Evolutionary conservation across 2,797 vertebrate species (phyloP), one percentile per base, ranked within the genome.

Genomic region (Zenarchopterus dispar): DNA sequence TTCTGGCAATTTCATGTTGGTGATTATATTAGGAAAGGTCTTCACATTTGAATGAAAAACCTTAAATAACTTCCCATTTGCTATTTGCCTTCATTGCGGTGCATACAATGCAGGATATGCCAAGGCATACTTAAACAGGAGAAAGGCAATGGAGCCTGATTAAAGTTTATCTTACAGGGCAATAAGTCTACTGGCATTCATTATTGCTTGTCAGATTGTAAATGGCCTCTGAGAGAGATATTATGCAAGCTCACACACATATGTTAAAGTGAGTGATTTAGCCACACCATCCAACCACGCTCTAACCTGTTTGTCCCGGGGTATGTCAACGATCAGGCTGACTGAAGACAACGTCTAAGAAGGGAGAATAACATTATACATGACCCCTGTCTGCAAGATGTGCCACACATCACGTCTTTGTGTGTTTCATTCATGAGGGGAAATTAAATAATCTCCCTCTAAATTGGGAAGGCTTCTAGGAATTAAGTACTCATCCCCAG

Each of bases 141-240:
- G 56, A 22, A 86, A 87, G 75, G 75, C 88, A 89, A 91, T 86
- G 85, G 79, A 85, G 81, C 81, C 85, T 94, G 93, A 94, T 94
- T 94, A 93, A 94, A 94, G 93, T 94, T 94, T 93, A 91, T 93
- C 92, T 94, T 94, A 85, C 82, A 56, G 90, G 92, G 92, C 90
- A 90, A 91, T 93, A 93, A 92, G 92, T 93, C 92, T 90, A 86
- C 92, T 85, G 90, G 80, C 86, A 91, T 94, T 93, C 92, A 93
- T 94, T 94, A 93, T 81, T 80, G 85, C 90, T 91, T 94, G 93
- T 93, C 93, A 94, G 93, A 91, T 93, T 91, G 91, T 91, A 93
- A 93, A 94, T 89, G 91, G 85, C 82, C 89, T 91, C 63, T 56
- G 66, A 64, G 88, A 89, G 75, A 24, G 84, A 92, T 81, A 85